These are phyloP conservation scores for Actenoides lindsayi DNA, from an alignment of 2,113 vertebrate genomes.

Conservation along the genomic window DNA sequence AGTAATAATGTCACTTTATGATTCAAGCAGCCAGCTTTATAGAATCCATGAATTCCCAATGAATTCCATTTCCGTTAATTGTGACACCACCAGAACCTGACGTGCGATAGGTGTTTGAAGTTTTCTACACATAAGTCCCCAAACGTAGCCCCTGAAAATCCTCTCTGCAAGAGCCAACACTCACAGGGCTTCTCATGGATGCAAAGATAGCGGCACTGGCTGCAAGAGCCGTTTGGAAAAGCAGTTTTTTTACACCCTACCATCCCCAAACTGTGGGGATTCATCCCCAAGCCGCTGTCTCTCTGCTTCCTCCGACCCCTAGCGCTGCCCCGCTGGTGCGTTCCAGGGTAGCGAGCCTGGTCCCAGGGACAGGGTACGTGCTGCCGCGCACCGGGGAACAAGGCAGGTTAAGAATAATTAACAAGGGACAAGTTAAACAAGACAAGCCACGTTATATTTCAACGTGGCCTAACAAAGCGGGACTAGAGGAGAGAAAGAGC, in stretches of 20 bases:
- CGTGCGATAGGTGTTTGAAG: background rate
- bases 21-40: background rate
- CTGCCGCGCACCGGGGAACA: background rate
- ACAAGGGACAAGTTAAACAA: background rate
- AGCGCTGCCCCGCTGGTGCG: background rate
- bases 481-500: background rate
- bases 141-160: background rate
- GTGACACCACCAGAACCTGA: background rate
- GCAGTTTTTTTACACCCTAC: background rate
- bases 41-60: background rate
- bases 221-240: background rate
- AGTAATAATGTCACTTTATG: background rate
- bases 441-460: background rate
- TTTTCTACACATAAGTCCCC: background rate
- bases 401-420: background rate
- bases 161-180: background rate
- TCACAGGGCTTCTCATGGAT: fast-evolving
- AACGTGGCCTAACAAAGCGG: background rate
- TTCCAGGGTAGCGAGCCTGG: background rate
- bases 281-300: background rate
- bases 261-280: fast-evolving
- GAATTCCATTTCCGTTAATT: background rate
- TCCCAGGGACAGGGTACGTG: background rate
- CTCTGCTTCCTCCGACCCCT: background rate
- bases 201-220: background rate